Evolutionary conservation across 2,888 invertebrate species (phyloP), one percentile per base, ranked within the genome.

Genomic region (Neocrepidodera transversa): DNA sequence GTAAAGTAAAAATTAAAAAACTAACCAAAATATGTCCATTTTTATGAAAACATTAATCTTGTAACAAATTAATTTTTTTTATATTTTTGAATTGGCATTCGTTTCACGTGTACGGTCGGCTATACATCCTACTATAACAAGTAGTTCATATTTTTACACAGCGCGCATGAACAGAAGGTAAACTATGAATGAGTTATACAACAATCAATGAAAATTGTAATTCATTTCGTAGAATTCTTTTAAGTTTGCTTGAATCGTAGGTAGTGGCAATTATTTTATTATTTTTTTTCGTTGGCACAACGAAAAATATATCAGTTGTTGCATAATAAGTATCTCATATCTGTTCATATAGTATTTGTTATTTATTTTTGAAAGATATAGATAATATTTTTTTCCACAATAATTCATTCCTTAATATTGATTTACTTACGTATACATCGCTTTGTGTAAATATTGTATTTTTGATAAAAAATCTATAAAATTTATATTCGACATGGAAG

Each of bases 121-220:
- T 60, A 65, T 66, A 68, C 40, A 50, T 23, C 47, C 51, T 49
- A 36, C 60, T 66, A 63, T 63, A 67, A 65, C 66, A 66, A 65
- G 63, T 68, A 56, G 63, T 60, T 58, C 55, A 59, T 60, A 64
- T 63, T 64, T 63, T 52, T 35, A 26, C 40, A 30, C 53, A 49
- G 16, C 54, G 55, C 64, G 68, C 66, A 68, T 68, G 69, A 60
- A 64, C 62, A 59, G 58, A 67, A 63, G 62, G 64, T 65, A 67
- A 66, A 64, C 60, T 60, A 65, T 65, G 67, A 71, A 68, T 68
- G 68, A 65, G 54, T 65, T 69, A 64, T 67, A 68, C 67, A 68
- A 68, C 57, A 66, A 64, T 70, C 68, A 68, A 71, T 69, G 68
- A 64, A 63, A 63, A 65, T 67, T 53, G 60, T 62, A 54, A 63